phyloP scores from a whole-genome alignment of 2,888 invertebrate genomes.

The Odontocolon sp. region DNA sequence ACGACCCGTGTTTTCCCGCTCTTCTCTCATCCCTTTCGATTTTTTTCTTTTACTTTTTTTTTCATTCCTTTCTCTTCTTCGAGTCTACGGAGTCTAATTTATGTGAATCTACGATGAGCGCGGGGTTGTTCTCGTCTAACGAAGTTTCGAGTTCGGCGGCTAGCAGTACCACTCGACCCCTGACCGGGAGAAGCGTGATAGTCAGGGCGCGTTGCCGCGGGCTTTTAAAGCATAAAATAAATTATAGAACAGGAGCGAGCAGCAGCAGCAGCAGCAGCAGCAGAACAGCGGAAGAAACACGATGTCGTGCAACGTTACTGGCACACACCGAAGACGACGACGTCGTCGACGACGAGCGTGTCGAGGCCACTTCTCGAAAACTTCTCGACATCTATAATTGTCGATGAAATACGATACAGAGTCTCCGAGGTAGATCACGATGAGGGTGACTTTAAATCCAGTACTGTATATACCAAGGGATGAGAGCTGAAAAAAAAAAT shows the following conservation, averaged over 20 bases:
- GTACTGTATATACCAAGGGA: neutral
- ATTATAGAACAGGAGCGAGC: slow-evolving; percentile 66
- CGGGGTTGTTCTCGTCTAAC: slow-evolving; percentile 44
- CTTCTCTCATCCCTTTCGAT: slow-evolving; percentile 4
- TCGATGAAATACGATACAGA: slow-evolving; percentile 64
- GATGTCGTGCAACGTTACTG: slow-evolving; percentile 68
- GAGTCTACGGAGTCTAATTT: slow-evolving; percentile 64
- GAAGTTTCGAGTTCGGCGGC: slow-evolving; percentile 74
- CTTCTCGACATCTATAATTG: slow-evolving; percentile 65
- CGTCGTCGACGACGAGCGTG: slow-evolving; percentile 54
- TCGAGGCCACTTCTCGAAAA: slow-evolving; percentile 64
- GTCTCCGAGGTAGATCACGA: neutral
- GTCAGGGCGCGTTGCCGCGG: slow-evolving; percentile 51
- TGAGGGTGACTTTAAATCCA: slow-evolving; percentile 52
- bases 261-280: slow-evolving; percentile 4
- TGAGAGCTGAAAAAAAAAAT: slow-evolving; percentile 8
- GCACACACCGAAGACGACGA: slow-evolving; percentile 40
- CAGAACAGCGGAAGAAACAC: slow-evolving; percentile 62
- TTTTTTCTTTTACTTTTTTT: slow-evolving; percentile 10
- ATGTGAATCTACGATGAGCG: slow-evolving; percentile 61
- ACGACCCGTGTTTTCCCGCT: slow-evolving; percentile 54
- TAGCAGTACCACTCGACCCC: slow-evolving; percentile 78
- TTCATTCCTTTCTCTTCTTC: slow-evolving; percentile 1
- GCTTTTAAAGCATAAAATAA: slow-evolving; percentile 75
- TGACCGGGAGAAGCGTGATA: slow-evolving; percentile 73